A percentile compares a stretch with the other conserved stretches of the same genome.
phyloP scores from a whole-genome alignment of 2,797 vertebrate genomes.

The Paratrypauchen microcephalus region DNA sequence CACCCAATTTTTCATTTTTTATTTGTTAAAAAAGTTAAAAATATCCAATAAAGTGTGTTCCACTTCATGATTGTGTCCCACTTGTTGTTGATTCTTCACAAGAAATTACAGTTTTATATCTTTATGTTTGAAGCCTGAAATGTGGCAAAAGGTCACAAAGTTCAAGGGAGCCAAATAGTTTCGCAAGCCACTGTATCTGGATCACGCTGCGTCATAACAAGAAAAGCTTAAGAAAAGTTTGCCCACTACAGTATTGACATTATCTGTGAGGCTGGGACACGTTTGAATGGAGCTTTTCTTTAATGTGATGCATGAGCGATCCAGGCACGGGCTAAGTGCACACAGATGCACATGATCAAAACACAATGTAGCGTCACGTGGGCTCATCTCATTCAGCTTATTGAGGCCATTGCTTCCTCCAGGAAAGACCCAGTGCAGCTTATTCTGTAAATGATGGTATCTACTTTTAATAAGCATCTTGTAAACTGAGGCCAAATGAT shows the following conservation, averaged over 20 bases:
- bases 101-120: too few relatives aligned
- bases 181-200: too few relatives aligned
- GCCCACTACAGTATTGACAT: slow-evolving; percentile 23
- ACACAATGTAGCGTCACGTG: slow-evolving; percentile 27
- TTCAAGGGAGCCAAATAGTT: too few relatives aligned
- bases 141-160: too few relatives aligned
- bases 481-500: neutral
- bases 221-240: slow-evolving; percentile 2
- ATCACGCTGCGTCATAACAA: neutral
- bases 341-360: slow-evolving; percentile 36
- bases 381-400: slow-evolving; percentile 28
- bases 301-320: slow-evolving; percentile 36
- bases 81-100: too few relatives aligned
- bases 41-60: too few relatives aligned
- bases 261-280: slow-evolving; percentile 24
- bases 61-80: too few relatives aligned
- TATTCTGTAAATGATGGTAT: neutral
- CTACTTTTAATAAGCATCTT: neutral
- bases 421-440: neutral
- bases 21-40: too few relatives aligned
- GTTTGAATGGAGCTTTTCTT: slow-evolving; percentile 22
- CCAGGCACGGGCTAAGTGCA: slow-evolving; percentile 19
- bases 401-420: slow-evolving; percentile 18
- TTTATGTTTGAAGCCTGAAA: too few relatives aligned
- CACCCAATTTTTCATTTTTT: too few relatives aligned